Base-by-base conservation (phyloP, 2,797 vertebrate genomes). In the Gallinago solitaria region DNA sequence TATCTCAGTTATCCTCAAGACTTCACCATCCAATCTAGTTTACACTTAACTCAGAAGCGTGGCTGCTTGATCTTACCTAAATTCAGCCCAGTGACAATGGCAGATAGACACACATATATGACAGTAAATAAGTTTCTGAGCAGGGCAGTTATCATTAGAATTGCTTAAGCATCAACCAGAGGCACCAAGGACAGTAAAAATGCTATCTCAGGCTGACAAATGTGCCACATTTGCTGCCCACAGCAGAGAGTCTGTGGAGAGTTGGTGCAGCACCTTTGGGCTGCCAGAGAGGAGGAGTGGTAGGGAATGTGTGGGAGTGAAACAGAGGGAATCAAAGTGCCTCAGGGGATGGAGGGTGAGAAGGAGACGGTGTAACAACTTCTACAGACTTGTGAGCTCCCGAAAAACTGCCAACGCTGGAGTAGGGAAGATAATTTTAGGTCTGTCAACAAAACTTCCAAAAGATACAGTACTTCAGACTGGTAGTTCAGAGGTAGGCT, bases 251-350 rank as follows among this genome's bases (percentile, higher is more conserved):
- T 43, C 89, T 48, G 25, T 16, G 5, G 85, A 74, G 83, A 80
- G 86, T 16, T 87, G 83, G 86, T 92, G 93, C 91, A 82, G 83
- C 87, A 83, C 95, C 94, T 82, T 94, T 61, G 93, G 74, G 86
- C 75, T 90, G 78, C 75, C 68, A 25, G 81, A 17, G 83, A 89
- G 70, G 70, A 91, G 87, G 78, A 86, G 51, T 85, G 60, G 83
- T 43, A 65, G 71, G 78, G 83, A 77, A 83, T 0, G 1, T 6
- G 95, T 83, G 65, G 90, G 92, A 93, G 86, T 48, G 71, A 87
- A 89, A 50, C 21, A 47, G 57, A 59, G 85, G 39, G 83, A 83
- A 75, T 57, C 24, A 3, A 84, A 79, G 63, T 87, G 96, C 88
- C 85, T 95, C 33, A 89, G 74, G 91, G 93, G 64, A 83, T 71